Percentiles rank a stretch among this genome's conserved stretches.
phyloP scores from a whole-genome alignment of 2,113 vertebrate species.

The Anser cygnoides region DNA sequence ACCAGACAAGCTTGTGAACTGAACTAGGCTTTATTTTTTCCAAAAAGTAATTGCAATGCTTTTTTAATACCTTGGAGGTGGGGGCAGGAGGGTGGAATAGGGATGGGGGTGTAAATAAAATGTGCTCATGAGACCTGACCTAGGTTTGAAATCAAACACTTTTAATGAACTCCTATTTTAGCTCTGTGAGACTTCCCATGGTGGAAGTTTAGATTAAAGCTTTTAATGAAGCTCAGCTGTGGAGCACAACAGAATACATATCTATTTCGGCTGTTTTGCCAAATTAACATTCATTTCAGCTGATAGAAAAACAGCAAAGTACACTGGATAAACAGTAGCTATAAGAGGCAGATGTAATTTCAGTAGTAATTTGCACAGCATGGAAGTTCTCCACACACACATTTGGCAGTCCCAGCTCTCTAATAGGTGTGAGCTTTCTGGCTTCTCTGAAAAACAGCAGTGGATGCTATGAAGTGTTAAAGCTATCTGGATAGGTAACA shows the following conservation, averaged over 20 bases:
- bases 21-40: not conserved
- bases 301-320: not conserved
- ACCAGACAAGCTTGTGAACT: not conserved
- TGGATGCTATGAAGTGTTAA: not conserved
- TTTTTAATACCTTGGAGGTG: not conserved
- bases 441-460: not conserved
- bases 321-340: not conserved
- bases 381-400: not conserved
- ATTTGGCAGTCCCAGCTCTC: not conserved
- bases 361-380: conserved; percentile 10
- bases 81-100: not conserved
- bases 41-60: not conserved
- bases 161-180: not conserved
- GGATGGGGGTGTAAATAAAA: no score
- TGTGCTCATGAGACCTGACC: not conserved
- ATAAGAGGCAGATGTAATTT: not conserved
- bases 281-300: not conserved
- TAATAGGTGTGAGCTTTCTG: not conserved
- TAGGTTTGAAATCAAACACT: not conserved
- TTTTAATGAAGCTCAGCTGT: not conserved
- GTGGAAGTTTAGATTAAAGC: not conserved
- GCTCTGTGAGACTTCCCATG: not conserved
- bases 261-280: not conserved
- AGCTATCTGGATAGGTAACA: not conserved
- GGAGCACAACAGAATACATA: not conserved